Conservation (phyloP, 2,797 vertebrate species). For the Semotilus atromaculatus region DNA sequence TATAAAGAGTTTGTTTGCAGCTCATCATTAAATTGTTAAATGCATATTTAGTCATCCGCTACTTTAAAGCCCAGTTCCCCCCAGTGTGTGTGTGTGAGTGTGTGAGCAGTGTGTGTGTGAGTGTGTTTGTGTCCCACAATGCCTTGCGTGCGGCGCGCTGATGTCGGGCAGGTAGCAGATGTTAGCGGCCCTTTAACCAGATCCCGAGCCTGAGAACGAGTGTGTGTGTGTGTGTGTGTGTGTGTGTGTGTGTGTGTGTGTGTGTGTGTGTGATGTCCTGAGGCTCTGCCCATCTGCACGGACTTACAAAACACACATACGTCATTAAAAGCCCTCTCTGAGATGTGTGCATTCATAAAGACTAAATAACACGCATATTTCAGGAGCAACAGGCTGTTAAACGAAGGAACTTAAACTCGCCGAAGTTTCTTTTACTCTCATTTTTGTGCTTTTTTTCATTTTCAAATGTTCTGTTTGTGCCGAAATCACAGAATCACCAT, state of each 20-base stretch:
- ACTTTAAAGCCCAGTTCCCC: background rate
- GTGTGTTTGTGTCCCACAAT: constrained; percentile 29
- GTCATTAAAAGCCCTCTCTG: background rate
- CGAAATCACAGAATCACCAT: constrained; percentile 98
- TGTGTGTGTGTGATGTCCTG: background rate
- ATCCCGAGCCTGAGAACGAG: constrained; percentile 13
- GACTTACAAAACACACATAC: constrained; percentile 27
- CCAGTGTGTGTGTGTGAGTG: background rate
- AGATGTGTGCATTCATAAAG: background rate
- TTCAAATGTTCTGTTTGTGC: constrained; percentile 93
- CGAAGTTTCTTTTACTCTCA: constrained; percentile 65
- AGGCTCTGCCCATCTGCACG: constrained; percentile 20
- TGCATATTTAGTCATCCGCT: too few relatives aligned
- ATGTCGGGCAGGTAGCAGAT: constrained; percentile 24
- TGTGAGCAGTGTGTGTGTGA: background rate
- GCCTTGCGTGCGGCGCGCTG: background rate
- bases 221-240: background rate
- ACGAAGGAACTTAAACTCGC: constrained; percentile 61
- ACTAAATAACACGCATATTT: background rate
- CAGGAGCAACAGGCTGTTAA: constrained; percentile 80
- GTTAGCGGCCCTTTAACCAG: constrained; percentile 14
- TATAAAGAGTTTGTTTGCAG: background rate
- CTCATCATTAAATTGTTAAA: too few relatives aligned
- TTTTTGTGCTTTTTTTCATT: constrained; percentile 69
- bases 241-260: too few relatives aligned